phyloP scores from a whole-genome alignment of 2,113 vertebrate species.

The Salvelinus fontinalis region DNA sequence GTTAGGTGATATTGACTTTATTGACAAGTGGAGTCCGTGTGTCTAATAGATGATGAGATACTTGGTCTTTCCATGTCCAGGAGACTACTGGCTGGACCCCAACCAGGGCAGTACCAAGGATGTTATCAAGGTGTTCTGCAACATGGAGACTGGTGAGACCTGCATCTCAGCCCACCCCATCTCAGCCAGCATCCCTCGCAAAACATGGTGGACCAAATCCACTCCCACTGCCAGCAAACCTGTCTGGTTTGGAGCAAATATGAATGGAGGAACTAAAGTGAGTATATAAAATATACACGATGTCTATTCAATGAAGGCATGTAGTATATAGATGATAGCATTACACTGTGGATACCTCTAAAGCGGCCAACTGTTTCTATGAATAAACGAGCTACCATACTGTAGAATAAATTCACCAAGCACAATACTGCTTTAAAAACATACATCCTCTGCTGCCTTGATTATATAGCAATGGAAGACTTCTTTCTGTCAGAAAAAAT shows the following conservation, averaged over 20 bases:
- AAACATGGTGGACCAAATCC: constrained; percentile 90
- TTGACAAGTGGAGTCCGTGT: no score
- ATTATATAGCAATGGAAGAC: not conserved
- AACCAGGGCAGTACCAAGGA: constrained; percentile 93
- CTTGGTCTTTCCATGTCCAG: constrained; percentile 59
- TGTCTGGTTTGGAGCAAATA: constrained; percentile 89
- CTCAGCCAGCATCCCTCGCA: constrained; percentile 76
- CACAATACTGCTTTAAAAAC: not conserved
- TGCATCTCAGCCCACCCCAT: constrained; percentile 89
- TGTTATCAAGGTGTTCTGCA: constrained; percentile 92
- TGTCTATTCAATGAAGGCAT: not conserved
- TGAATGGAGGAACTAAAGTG: constrained; percentile 88
- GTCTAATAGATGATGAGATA: not conserved
- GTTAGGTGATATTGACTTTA: not conserved
- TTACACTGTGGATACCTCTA: not conserved
- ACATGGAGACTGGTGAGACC: constrained; percentile 94
- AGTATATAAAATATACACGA: constrained; percentile 32
- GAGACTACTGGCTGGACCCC: constrained; percentile 96
- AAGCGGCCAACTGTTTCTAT: no score
- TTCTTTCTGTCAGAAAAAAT: not conserved
- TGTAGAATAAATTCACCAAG: not conserved
- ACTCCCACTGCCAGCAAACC: constrained; percentile 74
- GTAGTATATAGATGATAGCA: not conserved
- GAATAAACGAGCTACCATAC: not conserved
- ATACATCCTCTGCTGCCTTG: not conserved